A percentile compares a stretch with the other conserved stretches of the same genome.
These are phyloP conservation scores for Hoplodrina blanda DNA, from an alignment of 2,888 invertebrate genomes.

Conservation along the genomic window DNA sequence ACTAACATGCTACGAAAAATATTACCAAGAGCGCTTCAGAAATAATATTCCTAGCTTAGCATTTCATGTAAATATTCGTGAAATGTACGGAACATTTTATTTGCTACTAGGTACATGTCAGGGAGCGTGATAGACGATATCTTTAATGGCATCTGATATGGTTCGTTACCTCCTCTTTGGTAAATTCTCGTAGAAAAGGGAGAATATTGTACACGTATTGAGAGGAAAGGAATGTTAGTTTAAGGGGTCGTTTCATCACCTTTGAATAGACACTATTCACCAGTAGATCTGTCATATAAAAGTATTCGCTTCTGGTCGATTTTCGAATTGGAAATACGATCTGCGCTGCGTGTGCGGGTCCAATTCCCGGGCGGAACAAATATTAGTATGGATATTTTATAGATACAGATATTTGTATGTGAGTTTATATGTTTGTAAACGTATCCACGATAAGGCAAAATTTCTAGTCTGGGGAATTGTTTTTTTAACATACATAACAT, in stretches of 20 bases:
- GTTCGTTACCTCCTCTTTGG: conserved; percentile 51
- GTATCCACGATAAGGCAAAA: no score
- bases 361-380: no score
- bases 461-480: no score
- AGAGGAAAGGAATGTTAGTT: conserved; percentile 4
- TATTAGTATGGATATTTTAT: no score
- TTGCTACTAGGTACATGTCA: conserved; percentile 4
- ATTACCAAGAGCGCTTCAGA: conserved; percentile 1
- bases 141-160: conserved; percentile 52
- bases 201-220: conserved; percentile 19
- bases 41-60: conserved; percentile 17
- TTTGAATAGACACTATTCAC: not conserved
- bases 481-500: no score
- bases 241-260: not conserved
- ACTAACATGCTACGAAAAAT: not conserved
- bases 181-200: conserved; percentile 15
- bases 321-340: no score
- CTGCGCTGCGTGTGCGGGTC: no score
- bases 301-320: no score
- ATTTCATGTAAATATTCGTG: conserved; percentile 28
- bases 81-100: conserved; percentile 22
- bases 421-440: no score
- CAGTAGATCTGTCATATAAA: no score
- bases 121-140: conserved; percentile 46
- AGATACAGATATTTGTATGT: no score